Conservation (phyloP, 2,888 invertebrate genomes). For the Drosophila ezoana region DNA sequence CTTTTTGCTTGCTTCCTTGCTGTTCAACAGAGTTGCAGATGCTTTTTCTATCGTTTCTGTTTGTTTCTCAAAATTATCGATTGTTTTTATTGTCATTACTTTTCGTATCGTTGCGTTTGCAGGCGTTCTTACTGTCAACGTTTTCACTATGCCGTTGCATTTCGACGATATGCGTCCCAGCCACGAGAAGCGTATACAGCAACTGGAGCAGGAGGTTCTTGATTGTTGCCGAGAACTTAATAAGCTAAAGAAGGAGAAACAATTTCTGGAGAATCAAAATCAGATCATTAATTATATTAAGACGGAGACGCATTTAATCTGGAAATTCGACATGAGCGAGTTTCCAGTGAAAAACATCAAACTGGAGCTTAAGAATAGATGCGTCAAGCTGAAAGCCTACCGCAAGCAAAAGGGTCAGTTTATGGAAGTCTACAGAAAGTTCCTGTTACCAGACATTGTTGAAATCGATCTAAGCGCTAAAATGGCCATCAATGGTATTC, state of each 20-base stretch:
- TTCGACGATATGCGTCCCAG: slow-evolving; percentile 17
- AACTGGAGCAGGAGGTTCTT: slow-evolving; percentile 36
- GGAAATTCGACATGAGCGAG: slow-evolving; percentile 36
- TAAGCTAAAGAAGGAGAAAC: not conserved
- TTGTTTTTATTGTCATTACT: not conserved
- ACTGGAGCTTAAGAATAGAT: slow-evolving; percentile 7
- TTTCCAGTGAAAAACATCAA: slow-evolving; percentile 27
- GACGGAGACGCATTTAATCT: slow-evolving; percentile 3
- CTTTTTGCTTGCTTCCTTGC: not conserved
- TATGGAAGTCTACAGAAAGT: slow-evolving; percentile 9
- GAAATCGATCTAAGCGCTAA: slow-evolving; percentile 1
- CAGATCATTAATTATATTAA: not conserved
- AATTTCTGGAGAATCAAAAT: not conserved
- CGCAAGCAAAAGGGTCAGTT: not conserved
- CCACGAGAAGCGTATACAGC: slow-evolving; percentile 5
- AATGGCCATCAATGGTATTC: slow-evolving; percentile 18
- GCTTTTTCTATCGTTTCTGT: not conserved
- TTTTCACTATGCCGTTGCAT: not conserved
- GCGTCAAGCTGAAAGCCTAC: slow-evolving; percentile 21
- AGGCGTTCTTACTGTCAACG: not conserved
- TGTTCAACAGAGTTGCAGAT: not conserved
- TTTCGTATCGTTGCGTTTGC: not conserved
- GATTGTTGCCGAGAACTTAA: slow-evolving; percentile 4
- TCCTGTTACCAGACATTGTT: slow-evolving; percentile 30
- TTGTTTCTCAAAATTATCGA: slow-evolving; percentile 9